Conservation (phyloP, 2,113 vertebrate species). For the Myotis lucifugus region DNA sequence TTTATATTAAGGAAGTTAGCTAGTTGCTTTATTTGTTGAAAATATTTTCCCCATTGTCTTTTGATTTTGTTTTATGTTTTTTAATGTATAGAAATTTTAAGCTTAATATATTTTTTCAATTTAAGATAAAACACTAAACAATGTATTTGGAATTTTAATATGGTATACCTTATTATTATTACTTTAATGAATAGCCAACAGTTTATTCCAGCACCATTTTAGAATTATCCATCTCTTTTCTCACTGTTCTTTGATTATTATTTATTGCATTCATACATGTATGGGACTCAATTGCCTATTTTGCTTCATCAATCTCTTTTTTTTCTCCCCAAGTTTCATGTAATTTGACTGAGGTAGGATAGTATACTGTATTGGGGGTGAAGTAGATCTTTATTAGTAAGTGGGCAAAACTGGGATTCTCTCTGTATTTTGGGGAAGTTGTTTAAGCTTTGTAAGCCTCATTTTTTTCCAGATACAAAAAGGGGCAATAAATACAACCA, state of each 20-base stretch:
- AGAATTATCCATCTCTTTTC: neutral
- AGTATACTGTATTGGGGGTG: neutral
- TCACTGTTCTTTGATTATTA: neutral
- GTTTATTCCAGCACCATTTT: neutral
- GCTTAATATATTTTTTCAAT: slow-evolving; percentile 13
- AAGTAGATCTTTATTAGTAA: neutral
- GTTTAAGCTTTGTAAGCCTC: slow-evolving; percentile 13
- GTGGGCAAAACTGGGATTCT: neutral
- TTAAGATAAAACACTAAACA: slow-evolving; percentile 3
- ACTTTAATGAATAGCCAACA: neutral
- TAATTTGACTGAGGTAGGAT: neutral
- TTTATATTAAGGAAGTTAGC: slow-evolving; percentile 56
- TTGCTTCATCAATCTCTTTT: neutral
- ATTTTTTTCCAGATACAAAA: neutral
- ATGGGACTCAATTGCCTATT: neutral
- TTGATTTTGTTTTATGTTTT: slow-evolving; percentile 34
- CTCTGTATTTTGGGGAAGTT: neutral
- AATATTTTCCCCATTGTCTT: slow-evolving; percentile 27
- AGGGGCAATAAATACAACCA: neutral
- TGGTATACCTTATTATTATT: neutral
- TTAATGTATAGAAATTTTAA: slow-evolving; percentile 32
- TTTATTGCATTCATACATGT: slow-evolving; percentile 7
- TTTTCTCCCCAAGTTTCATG: neutral
- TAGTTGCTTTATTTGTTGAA: slow-evolving; percentile 43
- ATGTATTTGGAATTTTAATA: neutral